Evolutionary conservation across 2,797 vertebrate genomes (phyloP).

Genomic region (Balearica regulorum): DNA sequence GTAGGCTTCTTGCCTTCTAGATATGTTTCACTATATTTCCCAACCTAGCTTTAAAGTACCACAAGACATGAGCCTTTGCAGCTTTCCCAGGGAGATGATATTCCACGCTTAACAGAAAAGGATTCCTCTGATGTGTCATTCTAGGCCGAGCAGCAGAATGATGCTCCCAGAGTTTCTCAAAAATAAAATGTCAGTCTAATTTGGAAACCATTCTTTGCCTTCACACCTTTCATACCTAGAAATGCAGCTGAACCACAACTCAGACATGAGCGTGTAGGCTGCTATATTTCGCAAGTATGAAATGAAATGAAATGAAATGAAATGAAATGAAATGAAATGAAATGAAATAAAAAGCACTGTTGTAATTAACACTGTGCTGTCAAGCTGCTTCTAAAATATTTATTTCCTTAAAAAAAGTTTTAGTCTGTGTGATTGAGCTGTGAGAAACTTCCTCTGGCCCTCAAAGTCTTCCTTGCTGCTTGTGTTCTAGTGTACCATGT

Average conservation of each 20-base stretch:
- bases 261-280: neutral
- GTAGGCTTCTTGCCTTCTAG: neutral
- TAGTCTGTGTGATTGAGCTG: neutral
- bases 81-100: neutral
- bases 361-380: neutral
- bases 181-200: constrained; percentile 24
- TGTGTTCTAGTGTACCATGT: neutral
- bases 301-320: neutral
- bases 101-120: neutral
- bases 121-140: constrained; percentile 21
- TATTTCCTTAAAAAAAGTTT: neutral
- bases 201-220: neutral
- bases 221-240: neutral
- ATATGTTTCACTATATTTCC: neutral
- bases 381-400: neutral
- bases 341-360: neutral
- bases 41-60: neutral
- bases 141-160: neutral
- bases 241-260: neutral
- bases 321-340: too few species aligned
- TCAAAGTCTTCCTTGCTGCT: neutral
- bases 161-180: neutral
- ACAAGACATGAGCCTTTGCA: neutral
- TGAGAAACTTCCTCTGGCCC: neutral
- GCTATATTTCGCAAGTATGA: neutral